Evolutionary conservation across 2,797 vertebrate species (phyloP).

Genomic region (Clarias platycephalus): DNA sequence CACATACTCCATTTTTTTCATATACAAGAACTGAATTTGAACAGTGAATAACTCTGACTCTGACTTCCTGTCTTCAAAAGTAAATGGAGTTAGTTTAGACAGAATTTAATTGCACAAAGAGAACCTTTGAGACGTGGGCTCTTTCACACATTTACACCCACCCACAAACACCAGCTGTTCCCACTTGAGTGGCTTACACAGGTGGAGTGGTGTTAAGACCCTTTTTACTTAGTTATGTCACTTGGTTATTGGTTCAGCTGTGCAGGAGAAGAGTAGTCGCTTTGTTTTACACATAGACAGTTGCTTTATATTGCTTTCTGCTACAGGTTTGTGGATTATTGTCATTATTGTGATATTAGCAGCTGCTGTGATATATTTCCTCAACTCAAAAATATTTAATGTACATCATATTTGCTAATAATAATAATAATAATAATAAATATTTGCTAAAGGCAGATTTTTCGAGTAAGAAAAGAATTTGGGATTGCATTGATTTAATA

Average conservation of each 20-base stretch:
- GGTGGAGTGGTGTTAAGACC: slow-evolving; percentile 31
- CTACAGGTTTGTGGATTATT: slow-evolving; percentile 23
- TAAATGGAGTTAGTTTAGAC: slow-evolving; percentile 15
- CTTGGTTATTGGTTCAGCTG: slow-evolving; percentile 40
- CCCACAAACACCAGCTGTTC: slow-evolving; percentile 45
- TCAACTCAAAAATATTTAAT: not conserved
- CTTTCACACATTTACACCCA: slow-evolving; percentile 15
- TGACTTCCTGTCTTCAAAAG: slow-evolving; percentile 15
- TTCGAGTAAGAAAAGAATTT: not conserved
- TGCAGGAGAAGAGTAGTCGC: slow-evolving; percentile 17
- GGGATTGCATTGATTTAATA: not conserved
- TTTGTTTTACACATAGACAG: slow-evolving; percentile 33
- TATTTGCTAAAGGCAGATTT: not conserved
- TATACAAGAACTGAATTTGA: not conserved
- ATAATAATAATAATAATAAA: not conserved
- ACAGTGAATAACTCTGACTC: not conserved
- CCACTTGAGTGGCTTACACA: slow-evolving; percentile 27
- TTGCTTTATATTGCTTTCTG: slow-evolving; percentile 28
- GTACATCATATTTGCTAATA: not conserved
- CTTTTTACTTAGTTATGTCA: slow-evolving; percentile 26
- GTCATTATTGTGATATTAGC: slow-evolving; percentile 10
- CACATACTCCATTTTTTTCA: no score
- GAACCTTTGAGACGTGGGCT: slow-evolving; percentile 3
- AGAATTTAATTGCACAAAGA: slow-evolving; percentile 27
- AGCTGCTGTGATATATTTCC: slow-evolving; percentile 9